Evolutionary conservation across 2,888 invertebrate species (phyloP).

Genomic region (Dorcus parallelipipedus): DNA sequence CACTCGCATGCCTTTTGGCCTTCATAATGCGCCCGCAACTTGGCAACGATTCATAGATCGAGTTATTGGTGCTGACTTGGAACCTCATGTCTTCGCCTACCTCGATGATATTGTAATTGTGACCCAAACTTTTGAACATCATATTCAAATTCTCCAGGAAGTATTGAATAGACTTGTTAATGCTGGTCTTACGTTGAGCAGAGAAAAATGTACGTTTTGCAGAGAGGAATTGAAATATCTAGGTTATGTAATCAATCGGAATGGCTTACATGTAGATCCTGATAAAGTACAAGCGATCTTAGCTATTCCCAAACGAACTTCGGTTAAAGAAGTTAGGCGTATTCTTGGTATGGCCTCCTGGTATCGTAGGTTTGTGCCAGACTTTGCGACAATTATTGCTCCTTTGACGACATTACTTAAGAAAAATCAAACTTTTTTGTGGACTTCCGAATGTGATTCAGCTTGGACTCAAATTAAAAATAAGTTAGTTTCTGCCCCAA

Average conservation of each 20-base stretch:
- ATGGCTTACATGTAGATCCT: slow-evolving; percentile 20
- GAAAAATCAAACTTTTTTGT: too few species aligned
- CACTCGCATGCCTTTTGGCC: slow-evolving; percentile 32
- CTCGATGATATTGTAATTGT: slow-evolving; percentile 17
- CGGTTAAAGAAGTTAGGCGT: too few species aligned
- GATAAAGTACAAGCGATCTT: too few species aligned
- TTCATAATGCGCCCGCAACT: slow-evolving; percentile 29
- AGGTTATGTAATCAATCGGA: slow-evolving; percentile 33
- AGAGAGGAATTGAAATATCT: slow-evolving; percentile 28
- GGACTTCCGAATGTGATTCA: too few species aligned
- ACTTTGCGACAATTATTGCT: too few species aligned
- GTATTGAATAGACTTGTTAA: slow-evolving; percentile 14
- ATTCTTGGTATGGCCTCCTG: too few species aligned
- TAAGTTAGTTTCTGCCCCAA: slow-evolving; percentile 14
- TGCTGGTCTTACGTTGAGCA: slow-evolving; percentile 25
- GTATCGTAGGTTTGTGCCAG: too few species aligned
- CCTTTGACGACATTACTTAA: too few species aligned
- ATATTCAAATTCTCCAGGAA: slow-evolving; percentile 14
- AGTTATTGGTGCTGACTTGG: slow-evolving; percentile 27
- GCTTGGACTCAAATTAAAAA: not conserved
- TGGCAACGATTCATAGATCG: slow-evolving; percentile 31
- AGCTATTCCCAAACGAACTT: too few species aligned
- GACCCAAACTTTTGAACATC: slow-evolving; percentile 13
- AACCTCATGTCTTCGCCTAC: slow-evolving; percentile 22
- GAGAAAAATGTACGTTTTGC: slow-evolving; percentile 28